Percentiles rank a stretch among this genome's conserved stretches.
phyloP scores from a whole-genome alignment of 2,888 invertebrate genomes.

The Caenorhabditis afra region DNA sequence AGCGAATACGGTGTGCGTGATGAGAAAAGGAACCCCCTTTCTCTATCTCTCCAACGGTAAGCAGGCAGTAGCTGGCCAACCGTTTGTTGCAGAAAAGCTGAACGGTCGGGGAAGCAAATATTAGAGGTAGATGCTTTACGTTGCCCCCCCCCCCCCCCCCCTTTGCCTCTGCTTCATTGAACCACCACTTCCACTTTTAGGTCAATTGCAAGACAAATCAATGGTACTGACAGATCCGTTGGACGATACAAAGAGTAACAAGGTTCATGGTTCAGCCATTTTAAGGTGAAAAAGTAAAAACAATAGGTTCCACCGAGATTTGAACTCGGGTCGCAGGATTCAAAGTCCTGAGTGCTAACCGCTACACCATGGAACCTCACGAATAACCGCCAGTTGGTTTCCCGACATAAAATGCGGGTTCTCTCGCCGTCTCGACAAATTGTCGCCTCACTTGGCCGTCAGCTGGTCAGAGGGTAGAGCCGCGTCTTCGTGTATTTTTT shows the following conservation, averaged over 20 bases:
- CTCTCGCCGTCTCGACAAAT: too few species aligned
- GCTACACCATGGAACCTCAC: slow-evolving; percentile 71
- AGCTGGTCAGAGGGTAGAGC: too few species aligned
- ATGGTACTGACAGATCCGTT: neutral
- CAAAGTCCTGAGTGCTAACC: slow-evolving; percentile 74
- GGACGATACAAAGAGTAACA: too few species aligned
- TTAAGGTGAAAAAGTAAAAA: too few species aligned
- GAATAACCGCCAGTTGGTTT: too few species aligned
- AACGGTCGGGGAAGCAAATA: slow-evolving; percentile 47
- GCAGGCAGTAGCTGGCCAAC: slow-evolving; percentile 9
- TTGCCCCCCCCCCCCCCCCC: neutral
- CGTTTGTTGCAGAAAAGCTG: slow-evolving; percentile 49
- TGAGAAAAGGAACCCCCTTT: slow-evolving; percentile 11
- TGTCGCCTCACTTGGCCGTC: too few species aligned
- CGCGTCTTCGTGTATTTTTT: neutral
- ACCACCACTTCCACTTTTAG: slow-evolving; percentile 13
- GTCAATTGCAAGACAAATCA: slow-evolving; percentile 27
- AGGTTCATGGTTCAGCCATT: too few species aligned
- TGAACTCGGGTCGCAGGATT: slow-evolving; percentile 73
- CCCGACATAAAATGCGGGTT: too few species aligned
- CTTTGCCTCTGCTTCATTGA: slow-evolving; percentile 37
- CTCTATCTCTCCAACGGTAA: slow-evolving; percentile 14
- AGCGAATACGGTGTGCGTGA: slow-evolving; percentile 55
- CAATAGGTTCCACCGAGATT: slow-evolving; percentile 70
- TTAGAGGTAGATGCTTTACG: slow-evolving; percentile 25